These are phyloP conservation scores for Neoseiulus cucumeris DNA, from an alignment of 1,140 invertebrate species.

Conservation along the genomic window DNA sequence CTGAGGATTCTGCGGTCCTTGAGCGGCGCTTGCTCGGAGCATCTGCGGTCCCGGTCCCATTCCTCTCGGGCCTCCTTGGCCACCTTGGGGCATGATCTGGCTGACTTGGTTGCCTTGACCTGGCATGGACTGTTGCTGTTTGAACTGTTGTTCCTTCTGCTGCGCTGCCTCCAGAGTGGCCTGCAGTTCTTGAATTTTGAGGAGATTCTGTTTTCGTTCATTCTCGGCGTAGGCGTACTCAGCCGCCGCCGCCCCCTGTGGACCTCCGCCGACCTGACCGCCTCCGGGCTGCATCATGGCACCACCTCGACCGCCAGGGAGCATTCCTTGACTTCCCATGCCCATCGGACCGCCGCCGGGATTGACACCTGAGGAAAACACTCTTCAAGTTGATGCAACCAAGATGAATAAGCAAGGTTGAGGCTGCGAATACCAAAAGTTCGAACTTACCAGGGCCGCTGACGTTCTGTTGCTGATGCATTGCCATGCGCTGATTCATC, in stretches of 20 bases:
- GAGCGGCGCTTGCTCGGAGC: slow-evolving; percentile 13
- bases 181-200: slow-evolving; percentile 42
- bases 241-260: background rate
- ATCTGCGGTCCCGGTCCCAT: slow-evolving; percentile 15
- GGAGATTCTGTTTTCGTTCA: slow-evolving; percentile 43
- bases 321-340: slow-evolving; percentile 17
- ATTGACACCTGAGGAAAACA: too few relatives aligned
- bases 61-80: slow-evolving; percentile 16
- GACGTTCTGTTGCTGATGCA: too few relatives aligned
- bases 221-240: slow-evolving; percentile 24
- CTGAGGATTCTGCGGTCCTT: slow-evolving; percentile 17
- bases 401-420: too few relatives aligned
- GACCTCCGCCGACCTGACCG: background rate
- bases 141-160: slow-evolving; percentile 52
- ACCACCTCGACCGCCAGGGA: background rate
- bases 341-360: slow-evolving; percentile 15
- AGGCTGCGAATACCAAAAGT: too few relatives aligned
- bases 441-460: too few relatives aligned
- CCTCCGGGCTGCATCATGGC: background rate
- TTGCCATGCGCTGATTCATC: too few relatives aligned
- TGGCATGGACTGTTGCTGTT: slow-evolving; percentile 22
- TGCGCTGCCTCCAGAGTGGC: slow-evolving; percentile 51
- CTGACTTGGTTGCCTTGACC: slow-evolving; percentile 7
- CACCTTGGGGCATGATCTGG: slow-evolving; percentile 14
- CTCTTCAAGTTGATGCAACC: too few relatives aligned